These are phyloP conservation scores for Lagopus muta DNA, from an alignment of 2,113 vertebrate species.

Conservation along the genomic window DNA sequence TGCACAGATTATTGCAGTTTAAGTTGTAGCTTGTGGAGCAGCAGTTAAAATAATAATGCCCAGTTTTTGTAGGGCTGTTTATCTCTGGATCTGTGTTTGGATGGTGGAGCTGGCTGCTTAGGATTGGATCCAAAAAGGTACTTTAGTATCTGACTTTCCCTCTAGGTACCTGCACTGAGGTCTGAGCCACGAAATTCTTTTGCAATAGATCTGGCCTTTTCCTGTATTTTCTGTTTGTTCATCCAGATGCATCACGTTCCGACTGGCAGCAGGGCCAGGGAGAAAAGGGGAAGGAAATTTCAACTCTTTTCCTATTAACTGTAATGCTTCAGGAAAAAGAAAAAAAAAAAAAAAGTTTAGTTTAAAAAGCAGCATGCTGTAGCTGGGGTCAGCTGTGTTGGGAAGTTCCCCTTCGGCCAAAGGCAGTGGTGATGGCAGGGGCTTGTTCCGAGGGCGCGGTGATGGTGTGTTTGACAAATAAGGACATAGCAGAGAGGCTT, in stretches of 20 bases:
- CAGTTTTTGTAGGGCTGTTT: constrained; percentile 32
- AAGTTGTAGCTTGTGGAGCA: constrained; percentile 24
- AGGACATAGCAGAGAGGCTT: constrained; percentile 73
- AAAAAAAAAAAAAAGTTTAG: background rate
- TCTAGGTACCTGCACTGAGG: background rate
- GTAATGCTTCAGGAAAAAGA: background rate
- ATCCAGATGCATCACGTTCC: fast-evolving
- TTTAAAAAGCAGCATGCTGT: background rate
- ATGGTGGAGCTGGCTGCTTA: constrained; percentile 43
- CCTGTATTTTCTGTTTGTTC: constrained; percentile 23
- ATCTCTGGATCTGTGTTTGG: constrained; percentile 41
- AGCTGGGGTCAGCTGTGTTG: background rate
- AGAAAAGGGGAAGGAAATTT: background rate
- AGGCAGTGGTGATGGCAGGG: background rate
- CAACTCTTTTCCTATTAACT: background rate
- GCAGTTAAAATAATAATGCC: constrained; percentile 44
- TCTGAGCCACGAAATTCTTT: constrained; percentile 1
- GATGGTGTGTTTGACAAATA: constrained; percentile 69
- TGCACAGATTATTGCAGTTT: background rate
- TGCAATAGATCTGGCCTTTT: constrained; percentile 8
- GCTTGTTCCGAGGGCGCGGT: constrained; percentile 50
- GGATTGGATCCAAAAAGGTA: constrained; percentile 61
- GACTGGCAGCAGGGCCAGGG: background rate
- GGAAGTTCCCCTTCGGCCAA: constrained; percentile 21
- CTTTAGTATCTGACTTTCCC: constrained; percentile 46